phyloP scores from a whole-genome alignment of 2,888 invertebrate species.

The Campopleginae sp. region DNA sequence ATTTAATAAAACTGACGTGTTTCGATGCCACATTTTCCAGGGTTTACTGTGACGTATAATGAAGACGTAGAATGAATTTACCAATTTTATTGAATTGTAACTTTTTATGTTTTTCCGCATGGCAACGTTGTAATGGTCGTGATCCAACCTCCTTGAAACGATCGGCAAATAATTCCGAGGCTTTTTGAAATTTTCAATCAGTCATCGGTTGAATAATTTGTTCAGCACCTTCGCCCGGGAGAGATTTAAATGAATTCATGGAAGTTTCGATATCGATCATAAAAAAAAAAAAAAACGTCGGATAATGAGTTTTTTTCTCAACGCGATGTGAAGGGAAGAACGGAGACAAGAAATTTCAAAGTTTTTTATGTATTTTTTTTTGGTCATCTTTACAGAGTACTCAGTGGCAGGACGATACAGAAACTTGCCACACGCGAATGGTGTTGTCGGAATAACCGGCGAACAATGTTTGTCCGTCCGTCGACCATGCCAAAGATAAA shows the following conservation, averaged over 20 bases:
- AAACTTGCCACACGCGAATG: conserved; percentile 99
- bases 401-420: conserved; percentile 92
- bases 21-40: too few species aligned
- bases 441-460: conserved; percentile 99
- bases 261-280: background rate
- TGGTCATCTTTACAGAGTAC: conserved; percentile 75
- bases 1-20: too few species aligned
- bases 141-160: too few species aligned
- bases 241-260: background rate
- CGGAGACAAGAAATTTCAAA: conserved; percentile 44
- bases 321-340: background rate
- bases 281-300: background rate
- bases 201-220: too few species aligned
- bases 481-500: conserved; percentile 98
- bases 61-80: too few species aligned
- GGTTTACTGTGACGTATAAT: too few species aligned
- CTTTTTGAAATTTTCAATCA: too few species aligned
- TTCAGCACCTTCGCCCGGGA: too few species aligned
- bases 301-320: background rate
- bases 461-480: conserved; percentile 99
- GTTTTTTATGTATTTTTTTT: conserved; percentile 70
- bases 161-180: too few species aligned
- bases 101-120: too few species aligned
- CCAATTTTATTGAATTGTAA: too few species aligned
- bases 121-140: too few species aligned